Evolutionary conservation across 2,113 vertebrate species (phyloP).

Genomic region (Sitta europaea): DNA sequence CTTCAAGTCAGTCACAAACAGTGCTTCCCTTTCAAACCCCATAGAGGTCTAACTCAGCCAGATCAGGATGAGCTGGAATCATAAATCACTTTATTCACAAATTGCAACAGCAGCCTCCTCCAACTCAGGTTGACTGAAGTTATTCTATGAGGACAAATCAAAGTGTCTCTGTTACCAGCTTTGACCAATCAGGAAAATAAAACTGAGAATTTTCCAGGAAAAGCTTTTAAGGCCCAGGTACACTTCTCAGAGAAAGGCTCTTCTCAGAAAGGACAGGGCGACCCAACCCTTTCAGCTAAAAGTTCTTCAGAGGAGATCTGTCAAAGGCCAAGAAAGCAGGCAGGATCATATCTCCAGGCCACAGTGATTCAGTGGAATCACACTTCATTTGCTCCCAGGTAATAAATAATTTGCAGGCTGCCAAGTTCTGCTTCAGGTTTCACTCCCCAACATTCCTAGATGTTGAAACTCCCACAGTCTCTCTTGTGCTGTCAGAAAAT

Average conservation of each 20-base stretch:
- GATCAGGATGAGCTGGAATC: background rate
- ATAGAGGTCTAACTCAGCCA: background rate
- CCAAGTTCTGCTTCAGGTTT: background rate
- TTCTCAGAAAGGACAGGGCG: background rate
- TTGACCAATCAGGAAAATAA: background rate
- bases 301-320: background rate
- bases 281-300: background rate
- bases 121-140: background rate
- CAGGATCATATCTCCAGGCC: background rate
- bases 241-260: background rate
- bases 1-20: background rate
- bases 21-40: background rate
- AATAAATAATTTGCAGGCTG: background rate
- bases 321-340: background rate
- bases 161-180: background rate
- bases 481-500: background rate
- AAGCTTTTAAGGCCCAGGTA: background rate
- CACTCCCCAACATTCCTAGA: background rate
- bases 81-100: background rate
- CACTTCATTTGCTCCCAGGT: background rate
- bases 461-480: background rate
- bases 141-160: background rate
- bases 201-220: background rate
- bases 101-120: background rate
- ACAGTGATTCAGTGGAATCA: background rate